A percentile compares a stretch with the other conserved stretches of the same genome.
Evolutionary conservation across 2,888 invertebrate genomes (phyloP).

Genomic region (Meliscaeva auricollis): DNA sequence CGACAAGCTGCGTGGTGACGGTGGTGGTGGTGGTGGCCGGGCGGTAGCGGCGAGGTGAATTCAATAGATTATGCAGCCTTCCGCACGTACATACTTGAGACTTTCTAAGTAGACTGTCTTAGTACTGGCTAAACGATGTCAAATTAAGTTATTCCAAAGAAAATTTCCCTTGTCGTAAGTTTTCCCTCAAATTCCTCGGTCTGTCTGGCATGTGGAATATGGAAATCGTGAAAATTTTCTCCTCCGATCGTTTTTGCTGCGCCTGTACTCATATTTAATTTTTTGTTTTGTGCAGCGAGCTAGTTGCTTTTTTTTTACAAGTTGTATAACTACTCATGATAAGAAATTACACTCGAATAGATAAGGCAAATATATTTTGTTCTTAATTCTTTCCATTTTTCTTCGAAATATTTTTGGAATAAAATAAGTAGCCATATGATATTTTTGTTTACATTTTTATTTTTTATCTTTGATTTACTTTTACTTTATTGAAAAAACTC

Average conservation of each 20-base stretch:
- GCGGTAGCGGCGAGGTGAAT: constrained; percentile 19
- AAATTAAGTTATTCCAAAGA: constrained; percentile 58
- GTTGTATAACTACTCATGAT: constrained; percentile 35
- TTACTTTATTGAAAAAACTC: not conserved
- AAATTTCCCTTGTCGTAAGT: constrained; percentile 47
- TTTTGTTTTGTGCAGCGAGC: constrained; percentile 8
- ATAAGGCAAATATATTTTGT: not conserved
- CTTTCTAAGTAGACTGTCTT: constrained; percentile 37
- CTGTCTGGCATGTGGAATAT: constrained; percentile 51
- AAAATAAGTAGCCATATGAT: constrained; percentile 11
- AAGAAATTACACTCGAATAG: constrained; percentile 29
- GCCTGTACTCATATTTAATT: not conserved
- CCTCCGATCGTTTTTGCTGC: constrained; percentile 29
- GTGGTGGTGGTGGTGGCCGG: not conserved
- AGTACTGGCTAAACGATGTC: constrained; percentile 58
- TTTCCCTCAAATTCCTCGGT: constrained; percentile 48
- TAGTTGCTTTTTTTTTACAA: constrained; percentile 5
- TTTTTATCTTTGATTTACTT: not conserved
- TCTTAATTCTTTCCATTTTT: not conserved
- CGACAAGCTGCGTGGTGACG: constrained; percentile 37
- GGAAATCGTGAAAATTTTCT: constrained; percentile 53
- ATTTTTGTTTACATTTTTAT: constrained; percentile 34
- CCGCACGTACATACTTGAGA: constrained; percentile 62
- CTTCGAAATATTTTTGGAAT: not conserved
- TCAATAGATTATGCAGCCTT: constrained; percentile 64